Base-by-base conservation (phyloP, 2,888 invertebrate species). In the Eupsilia transversa region DNA sequence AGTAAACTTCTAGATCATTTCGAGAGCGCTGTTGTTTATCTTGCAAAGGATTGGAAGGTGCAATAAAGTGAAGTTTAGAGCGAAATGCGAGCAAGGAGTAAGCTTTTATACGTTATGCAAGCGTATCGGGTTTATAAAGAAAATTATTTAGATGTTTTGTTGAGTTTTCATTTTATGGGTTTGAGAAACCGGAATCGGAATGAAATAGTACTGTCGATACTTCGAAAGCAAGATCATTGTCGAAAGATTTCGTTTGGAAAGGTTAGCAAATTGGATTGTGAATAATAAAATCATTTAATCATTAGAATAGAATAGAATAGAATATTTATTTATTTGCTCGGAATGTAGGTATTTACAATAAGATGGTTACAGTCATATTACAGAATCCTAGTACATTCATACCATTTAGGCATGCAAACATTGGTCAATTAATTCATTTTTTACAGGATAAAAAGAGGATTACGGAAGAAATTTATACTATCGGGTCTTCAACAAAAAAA, bases 21-120 rank as follows among this genome's bases (percentile, higher is more conserved):
- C 23, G 41, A 64, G 67, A 64, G 54, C 33, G 2, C 9, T 27
- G 30, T 61, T 79, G 74, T 83, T 79, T 79, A 33, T 79, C 66
- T 74, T 52, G 33, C 46, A 67, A 67, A 73, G 61, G 59, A 83
- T 67, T 67, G 43, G 23, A n/a, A 79, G 61, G 76, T 84, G 84
- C 69, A 82, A 82, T 80, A 82, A 84, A 76, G 33, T 63, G 35
- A 69, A 72, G 23, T 57, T 74, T 61, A 59, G 33, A 74, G 59
- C 10, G 59, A 59, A 70, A 80, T 23, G 30, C 2, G 72, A 83
- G 33, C 27, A 30, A 33, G 2, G 63, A n/a, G 30, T 49, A 61
- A 68, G 57, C 54, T 60, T 75, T 66, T 23, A 27, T 69, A 35
- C 70, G 17, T 64, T 49, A 70, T 59, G 66, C 61, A 69, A 75